Percentiles rank a stretch among this genome's conserved stretches.
Conservation (phyloP, 2,113 vertebrate genomes). For the Gobius niger region DNA sequence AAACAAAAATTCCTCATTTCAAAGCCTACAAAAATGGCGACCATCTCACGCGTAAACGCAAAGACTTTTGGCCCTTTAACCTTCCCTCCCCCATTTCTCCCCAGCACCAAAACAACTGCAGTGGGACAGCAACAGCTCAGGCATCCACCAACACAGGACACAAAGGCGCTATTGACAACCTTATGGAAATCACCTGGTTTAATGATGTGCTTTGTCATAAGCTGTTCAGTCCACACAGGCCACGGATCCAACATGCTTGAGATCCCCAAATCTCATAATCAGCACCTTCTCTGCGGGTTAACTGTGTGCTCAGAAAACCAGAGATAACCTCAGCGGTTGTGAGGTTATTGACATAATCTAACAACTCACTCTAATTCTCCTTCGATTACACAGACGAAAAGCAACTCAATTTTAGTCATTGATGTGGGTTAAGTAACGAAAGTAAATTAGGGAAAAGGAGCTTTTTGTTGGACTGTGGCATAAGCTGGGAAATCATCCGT, state of each 20-base stretch:
- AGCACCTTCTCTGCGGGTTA: slow-evolving; percentile 30
- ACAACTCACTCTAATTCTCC: slow-evolving; percentile 1
- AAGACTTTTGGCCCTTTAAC: slow-evolving; percentile 58
- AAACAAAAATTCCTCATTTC: slow-evolving; percentile 51
- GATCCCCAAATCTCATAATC: slow-evolving; percentile 65
- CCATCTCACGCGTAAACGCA: slow-evolving; percentile 64
- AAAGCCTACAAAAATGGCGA: slow-evolving; percentile 53
- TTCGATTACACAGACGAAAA: neutral
- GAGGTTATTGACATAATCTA: slow-evolving; percentile 20
- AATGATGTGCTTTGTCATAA: slow-evolving; percentile 61
- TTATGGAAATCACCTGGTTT: slow-evolving; percentile 54
- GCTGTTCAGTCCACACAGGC: slow-evolving; percentile 24
- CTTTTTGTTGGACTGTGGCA: neutral
- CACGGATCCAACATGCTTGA: slow-evolving; percentile 37
- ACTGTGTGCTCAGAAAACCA: slow-evolving; percentile 28
- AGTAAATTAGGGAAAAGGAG: neutral
- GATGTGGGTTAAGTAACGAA: neutral
- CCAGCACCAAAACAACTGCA: slow-evolving; percentile 30
- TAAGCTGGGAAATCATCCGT: neutral
- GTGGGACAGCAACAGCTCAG: slow-evolving; percentile 25
- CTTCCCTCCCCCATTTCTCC: neutral
- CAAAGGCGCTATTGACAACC: slow-evolving; percentile 62
- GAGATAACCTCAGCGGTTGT: slow-evolving; percentile 29
- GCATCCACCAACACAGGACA: slow-evolving; percentile 32
- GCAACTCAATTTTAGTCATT: neutral